phyloP scores from a whole-genome alignment of 2,113 vertebrate genomes.

The Charina bottae region DNA sequence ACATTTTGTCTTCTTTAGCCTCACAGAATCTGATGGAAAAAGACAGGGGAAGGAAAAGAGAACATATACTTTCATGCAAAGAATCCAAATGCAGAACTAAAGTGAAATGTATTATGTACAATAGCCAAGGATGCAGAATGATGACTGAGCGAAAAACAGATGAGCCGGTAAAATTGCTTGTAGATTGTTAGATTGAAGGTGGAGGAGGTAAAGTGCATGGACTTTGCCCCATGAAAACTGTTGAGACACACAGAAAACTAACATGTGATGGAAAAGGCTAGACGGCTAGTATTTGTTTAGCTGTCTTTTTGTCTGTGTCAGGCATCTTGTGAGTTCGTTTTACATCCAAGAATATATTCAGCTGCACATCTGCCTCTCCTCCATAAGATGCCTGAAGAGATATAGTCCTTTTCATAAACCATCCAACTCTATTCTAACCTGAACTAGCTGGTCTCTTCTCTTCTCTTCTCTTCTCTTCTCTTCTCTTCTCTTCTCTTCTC shows the following conservation, averaged over 20 bases:
- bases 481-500: not conserved
- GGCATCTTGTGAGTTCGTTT: not conserved
- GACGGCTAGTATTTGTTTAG: not conserved
- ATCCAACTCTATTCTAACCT: not conserved
- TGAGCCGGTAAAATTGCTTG: not conserved
- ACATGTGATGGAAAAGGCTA: not conserved
- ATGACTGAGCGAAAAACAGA: not conserved
- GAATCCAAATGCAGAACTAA: not conserved
- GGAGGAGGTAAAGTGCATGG: not conserved
- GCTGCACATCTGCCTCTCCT: not conserved
- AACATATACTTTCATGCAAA: fast-evolving
- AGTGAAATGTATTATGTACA: not conserved
- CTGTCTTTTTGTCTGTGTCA: not conserved
- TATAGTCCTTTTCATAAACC: not conserved
- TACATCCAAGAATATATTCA: not conserved
- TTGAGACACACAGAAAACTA: not conserved
- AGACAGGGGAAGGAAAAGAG: fast-evolving
- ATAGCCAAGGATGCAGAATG: not conserved
- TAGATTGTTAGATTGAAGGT: not conserved
- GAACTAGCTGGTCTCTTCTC: not conserved
- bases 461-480: too few species aligned
- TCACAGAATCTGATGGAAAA: fast-evolving
- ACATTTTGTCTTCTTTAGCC: fast-evolving
- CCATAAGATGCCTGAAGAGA: not conserved
- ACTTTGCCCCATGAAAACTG: not conserved